phyloP scores from a whole-genome alignment of 2,888 invertebrate genomes.

The Odontomyia ornata region DNA sequence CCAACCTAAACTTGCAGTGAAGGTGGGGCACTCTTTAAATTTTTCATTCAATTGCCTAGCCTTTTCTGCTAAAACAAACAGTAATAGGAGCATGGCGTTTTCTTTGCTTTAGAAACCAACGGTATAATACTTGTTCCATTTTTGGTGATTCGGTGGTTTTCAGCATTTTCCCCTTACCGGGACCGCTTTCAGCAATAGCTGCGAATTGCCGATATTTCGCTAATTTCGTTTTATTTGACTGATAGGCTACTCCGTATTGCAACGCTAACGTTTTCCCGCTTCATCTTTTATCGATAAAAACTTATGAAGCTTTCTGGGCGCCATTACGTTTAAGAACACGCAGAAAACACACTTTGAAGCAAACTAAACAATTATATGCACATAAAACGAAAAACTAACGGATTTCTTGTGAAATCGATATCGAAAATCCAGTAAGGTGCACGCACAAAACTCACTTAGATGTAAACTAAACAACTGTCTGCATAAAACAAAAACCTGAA shows the following conservation, averaged over 20 bases:
- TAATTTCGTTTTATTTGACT: not conserved
- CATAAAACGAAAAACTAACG: not conserved
- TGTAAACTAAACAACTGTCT: no score
- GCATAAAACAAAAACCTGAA: no score
- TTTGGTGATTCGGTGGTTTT: constrained; percentile 11
- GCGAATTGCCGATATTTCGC: not conserved
- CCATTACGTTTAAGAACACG: constrained; percentile 6
- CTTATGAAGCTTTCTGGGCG: not conserved
- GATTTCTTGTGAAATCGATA: no score
- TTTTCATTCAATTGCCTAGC: not conserved
- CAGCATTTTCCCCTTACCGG: constrained; percentile 21
- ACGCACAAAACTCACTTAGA: no score
- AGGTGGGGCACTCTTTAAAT: constrained; percentile 10
- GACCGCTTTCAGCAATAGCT: constrained; percentile 26
- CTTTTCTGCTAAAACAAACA: constrained; percentile 20
- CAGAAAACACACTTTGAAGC: not conserved
- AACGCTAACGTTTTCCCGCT: constrained; percentile 10
- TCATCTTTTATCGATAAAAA: constrained; percentile 9
- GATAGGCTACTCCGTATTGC: not conserved
- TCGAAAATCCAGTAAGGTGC: no score
- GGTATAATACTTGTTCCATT: constrained; percentile 12
- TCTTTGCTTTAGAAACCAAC: constrained; percentile 21
- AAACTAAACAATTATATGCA: constrained; percentile 1
- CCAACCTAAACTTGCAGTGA: constrained; percentile 3
- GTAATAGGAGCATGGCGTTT: constrained; percentile 22